Evolutionary conservation across 2,113 vertebrate species (phyloP).

Genomic region (Noctilio leporinus): DNA sequence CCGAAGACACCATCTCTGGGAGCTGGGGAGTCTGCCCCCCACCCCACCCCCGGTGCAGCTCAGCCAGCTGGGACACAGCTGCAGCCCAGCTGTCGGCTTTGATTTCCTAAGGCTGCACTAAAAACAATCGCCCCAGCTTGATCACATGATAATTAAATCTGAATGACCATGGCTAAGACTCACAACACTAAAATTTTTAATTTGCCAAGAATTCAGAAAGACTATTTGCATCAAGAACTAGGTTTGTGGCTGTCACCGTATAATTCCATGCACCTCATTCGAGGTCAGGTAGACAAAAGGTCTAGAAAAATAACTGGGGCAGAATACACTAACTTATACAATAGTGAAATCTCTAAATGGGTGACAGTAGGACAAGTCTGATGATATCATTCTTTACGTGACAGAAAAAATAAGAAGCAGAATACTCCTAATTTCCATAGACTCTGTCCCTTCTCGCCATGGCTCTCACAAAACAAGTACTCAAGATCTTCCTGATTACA

Average conservation of each 20-base stretch:
- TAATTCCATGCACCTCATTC: neutral
- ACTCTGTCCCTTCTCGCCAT: neutral
- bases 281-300: neutral
- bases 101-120: conserved; percentile 73
- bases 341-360: neutral
- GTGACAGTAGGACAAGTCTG: neutral
- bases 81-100: conserved; percentile 72
- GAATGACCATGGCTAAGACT: conserved; percentile 63
- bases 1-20: conserved; percentile 39
- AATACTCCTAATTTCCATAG: neutral
- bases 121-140: conserved; percentile 70
- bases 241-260: neutral
- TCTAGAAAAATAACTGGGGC: neutral
- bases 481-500: neutral
- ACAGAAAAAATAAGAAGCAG: neutral
- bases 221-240: conserved; percentile 60
- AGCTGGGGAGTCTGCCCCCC: conserved; percentile 23
- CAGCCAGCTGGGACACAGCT: conserved; percentile 76
- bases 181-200: conserved; percentile 69
- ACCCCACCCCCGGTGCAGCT: too few species aligned
- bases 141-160: conserved; percentile 73
- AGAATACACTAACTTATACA: neutral
- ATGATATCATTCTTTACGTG: neutral
- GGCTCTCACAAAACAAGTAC: neutral
- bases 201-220: conserved; percentile 68